Percentiles rank a stretch among this genome's conserved stretches.
phyloP scores from a whole-genome alignment of 2,888 invertebrate genomes.

The Drosophila emarginata region DNA sequence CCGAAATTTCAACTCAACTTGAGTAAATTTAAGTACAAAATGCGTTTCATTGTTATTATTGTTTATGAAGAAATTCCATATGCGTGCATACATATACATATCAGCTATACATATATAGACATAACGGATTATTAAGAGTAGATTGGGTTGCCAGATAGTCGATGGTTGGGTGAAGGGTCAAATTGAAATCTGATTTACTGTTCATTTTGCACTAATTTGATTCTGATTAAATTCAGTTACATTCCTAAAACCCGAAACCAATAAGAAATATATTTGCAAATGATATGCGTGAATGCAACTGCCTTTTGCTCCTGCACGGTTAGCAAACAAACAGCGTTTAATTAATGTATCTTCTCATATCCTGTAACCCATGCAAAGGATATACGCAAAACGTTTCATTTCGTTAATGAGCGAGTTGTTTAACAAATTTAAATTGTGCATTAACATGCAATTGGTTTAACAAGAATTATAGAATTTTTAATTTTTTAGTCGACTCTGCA shows the following conservation, averaged over 20 bases:
- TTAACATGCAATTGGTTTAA: too few relatives aligned
- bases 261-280: too few relatives aligned
- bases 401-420: too few relatives aligned
- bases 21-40: neutral
- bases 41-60: neutral
- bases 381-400: too few relatives aligned
- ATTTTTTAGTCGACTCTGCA: too few relatives aligned
- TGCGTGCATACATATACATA: neutral
- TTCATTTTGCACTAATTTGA: neutral
- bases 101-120: neutral
- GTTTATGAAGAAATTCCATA: neutral
- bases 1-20: neutral
- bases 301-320: neutral
- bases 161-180: neutral
- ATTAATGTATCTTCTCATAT: too few relatives aligned
- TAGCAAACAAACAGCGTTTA: neutral
- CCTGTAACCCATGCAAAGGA: too few relatives aligned
- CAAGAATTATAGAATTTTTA: too few relatives aligned
- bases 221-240: neutral
- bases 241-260: neutral
- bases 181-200: neutral
- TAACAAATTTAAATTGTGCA: too few relatives aligned
- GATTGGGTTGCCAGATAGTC: too few relatives aligned
- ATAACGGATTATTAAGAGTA: neutral
- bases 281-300: too few relatives aligned